These are phyloP conservation scores for Brachyptera putata DNA, from an alignment of 2,888 invertebrate species.

Conservation along the genomic window DNA sequence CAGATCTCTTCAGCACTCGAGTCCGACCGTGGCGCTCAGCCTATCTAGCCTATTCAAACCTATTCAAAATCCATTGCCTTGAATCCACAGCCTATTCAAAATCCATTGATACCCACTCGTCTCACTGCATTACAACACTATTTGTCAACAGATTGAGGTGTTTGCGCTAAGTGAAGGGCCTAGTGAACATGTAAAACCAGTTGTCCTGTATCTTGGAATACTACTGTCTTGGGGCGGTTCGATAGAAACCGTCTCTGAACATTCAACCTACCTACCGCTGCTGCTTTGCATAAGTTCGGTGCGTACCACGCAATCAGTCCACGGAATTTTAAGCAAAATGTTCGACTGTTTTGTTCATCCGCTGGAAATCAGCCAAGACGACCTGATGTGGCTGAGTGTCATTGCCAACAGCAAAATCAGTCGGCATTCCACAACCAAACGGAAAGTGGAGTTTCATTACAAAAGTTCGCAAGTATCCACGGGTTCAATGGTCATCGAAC, in stretches of 20 bases:
- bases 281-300: slow-evolving; percentile 49
- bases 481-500: background rate
- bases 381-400: slow-evolving; percentile 40
- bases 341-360: slow-evolving; percentile 51
- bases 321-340: slow-evolving; percentile 43
- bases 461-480: slow-evolving; percentile 28
- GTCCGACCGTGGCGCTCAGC: no score
- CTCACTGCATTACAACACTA: no score
- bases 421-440: background rate
- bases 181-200: background rate
- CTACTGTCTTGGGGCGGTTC: slow-evolving; percentile 40
- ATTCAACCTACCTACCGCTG: slow-evolving; percentile 45
- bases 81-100: no score
- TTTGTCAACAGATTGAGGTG: slow-evolving; percentile 37
- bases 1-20: no score
- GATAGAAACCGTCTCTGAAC: slow-evolving; percentile 25
- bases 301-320: slow-evolving; percentile 44
- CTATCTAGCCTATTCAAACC: no score
- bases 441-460: slow-evolving; percentile 17
- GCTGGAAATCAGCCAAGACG: slow-evolving; percentile 47
- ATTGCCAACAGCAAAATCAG: slow-evolving; percentile 6
- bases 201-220: slow-evolving; percentile 39
- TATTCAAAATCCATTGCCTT: no score
- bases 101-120: no score
- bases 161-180: background rate